phyloP scores from a whole-genome alignment of 2,888 invertebrate species.

The Dorcus hopei region DNA sequence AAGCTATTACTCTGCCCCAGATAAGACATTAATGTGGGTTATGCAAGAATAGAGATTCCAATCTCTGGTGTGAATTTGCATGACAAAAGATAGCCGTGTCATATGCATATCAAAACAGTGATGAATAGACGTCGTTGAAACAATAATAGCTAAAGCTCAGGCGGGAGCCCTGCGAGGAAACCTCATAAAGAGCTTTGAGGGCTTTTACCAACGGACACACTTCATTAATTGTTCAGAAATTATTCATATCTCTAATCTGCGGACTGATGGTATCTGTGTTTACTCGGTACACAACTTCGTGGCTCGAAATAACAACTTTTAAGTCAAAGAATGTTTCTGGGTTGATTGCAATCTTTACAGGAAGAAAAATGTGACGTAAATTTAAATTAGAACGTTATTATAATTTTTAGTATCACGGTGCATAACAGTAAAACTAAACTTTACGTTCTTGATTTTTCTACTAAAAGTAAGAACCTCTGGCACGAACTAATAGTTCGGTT shows the following conservation, averaged over 20 bases:
- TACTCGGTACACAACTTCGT: constrained; percentile 17
- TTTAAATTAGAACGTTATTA: no score
- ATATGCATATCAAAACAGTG: constrained; percentile 43
- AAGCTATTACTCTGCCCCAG: no score
- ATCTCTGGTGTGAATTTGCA: constrained; percentile 44
- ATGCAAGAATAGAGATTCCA: constrained; percentile 39
- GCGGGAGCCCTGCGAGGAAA: constrained; percentile 35
- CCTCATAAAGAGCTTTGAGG: constrained; percentile 43
- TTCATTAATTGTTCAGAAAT: constrained; percentile 47
- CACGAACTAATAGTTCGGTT: constrained; percentile 16
- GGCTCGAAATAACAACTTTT: constrained; percentile 9
- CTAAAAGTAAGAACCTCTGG: not conserved
- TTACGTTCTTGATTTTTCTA: no score
- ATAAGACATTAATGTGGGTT: constrained; percentile 20
- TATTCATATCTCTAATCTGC: constrained; percentile 49
- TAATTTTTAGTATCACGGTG: no score
- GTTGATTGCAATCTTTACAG: no score
- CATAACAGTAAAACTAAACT: no score
- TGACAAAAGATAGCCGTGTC: constrained; percentile 40
- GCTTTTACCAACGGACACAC: constrained; percentile 43
- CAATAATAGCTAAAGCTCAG: constrained; percentile 41
- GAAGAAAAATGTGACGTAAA: no score
- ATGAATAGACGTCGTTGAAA: constrained; percentile 42
- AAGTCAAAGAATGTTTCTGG: no score
- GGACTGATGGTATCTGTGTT: constrained; percentile 46